Conservation (phyloP, 2,113 vertebrate genomes). For the Etheostoma cragini region DNA sequence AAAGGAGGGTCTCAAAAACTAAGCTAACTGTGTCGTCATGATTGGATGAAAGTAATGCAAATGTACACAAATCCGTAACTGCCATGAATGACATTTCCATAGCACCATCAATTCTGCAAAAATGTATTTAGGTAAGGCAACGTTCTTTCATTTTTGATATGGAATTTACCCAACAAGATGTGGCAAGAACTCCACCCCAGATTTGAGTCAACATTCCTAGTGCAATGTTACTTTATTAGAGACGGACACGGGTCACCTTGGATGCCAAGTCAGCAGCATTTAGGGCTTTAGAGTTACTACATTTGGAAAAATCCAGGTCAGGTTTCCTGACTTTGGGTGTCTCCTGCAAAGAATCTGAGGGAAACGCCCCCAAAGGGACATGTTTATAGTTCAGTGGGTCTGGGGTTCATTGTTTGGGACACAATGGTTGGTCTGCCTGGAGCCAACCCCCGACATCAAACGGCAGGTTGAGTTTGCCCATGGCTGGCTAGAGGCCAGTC, state of each 20-base stretch:
- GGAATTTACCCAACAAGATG: slow-evolving; percentile 11
- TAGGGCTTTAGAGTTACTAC: slow-evolving; percentile 73
- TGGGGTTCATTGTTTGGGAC: slow-evolving; percentile 87
- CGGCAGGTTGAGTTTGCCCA: slow-evolving; percentile 79
- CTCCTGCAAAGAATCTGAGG: slow-evolving; percentile 81
- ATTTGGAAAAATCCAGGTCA: slow-evolving; percentile 79
- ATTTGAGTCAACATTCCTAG: slow-evolving; percentile 48
- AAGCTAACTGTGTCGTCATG: neutral
- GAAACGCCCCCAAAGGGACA: slow-evolving; percentile 84
- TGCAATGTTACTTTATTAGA: slow-evolving; percentile 47
- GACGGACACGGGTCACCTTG: slow-evolving; percentile 39
- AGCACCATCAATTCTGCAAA: neutral
- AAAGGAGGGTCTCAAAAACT: neutral
- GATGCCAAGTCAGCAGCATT: slow-evolving; percentile 78
- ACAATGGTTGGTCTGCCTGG: slow-evolving; percentile 88
- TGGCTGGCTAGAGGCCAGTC: slow-evolving; percentile 79
- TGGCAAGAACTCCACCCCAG: slow-evolving; percentile 14
- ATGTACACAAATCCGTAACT: neutral
- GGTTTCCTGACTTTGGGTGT: slow-evolving; percentile 86
- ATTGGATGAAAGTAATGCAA: neutral
- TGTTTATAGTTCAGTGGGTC: slow-evolving; percentile 86
- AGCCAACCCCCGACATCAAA: slow-evolving; percentile 86
- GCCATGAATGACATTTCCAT: neutral
- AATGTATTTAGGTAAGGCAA: neutral
- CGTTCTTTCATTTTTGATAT: neutral